phyloP scores from a whole-genome alignment of 2,888 invertebrate species.

The Drosophila dives region DNA sequence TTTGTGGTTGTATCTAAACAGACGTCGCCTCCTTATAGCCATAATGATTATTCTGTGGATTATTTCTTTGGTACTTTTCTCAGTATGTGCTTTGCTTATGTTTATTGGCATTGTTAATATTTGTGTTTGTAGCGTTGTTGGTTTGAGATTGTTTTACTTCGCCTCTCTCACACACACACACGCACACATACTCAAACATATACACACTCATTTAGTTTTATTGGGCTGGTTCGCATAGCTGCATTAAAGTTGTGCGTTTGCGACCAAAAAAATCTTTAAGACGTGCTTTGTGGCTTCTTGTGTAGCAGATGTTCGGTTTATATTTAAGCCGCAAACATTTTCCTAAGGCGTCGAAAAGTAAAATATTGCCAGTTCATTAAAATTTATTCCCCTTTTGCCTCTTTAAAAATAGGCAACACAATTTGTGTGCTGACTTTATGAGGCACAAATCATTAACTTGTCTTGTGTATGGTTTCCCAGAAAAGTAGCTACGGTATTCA shows the following conservation, averaged over 20 bases:
- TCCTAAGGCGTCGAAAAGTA: conserved; percentile 23
- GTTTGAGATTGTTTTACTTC: conserved; percentile 29
- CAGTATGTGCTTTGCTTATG: conserved; percentile 55
- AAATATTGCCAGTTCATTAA: conserved; percentile 34
- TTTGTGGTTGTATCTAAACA: conserved; percentile 30
- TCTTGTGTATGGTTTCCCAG: not conserved
- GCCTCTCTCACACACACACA: conserved; percentile 40
- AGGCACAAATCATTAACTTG: conserved; percentile 22
- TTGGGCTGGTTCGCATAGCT: conserved; percentile 25
- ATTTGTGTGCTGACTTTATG: conserved; percentile 18
- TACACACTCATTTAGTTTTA: conserved; percentile 52
- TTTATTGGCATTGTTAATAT: conserved; percentile 78
- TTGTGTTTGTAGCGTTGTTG: conserved; percentile 68
- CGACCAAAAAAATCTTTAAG: conserved; percentile 34
- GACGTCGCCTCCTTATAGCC: conserved; percentile 57
- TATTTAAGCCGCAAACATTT: conserved; percentile 21
- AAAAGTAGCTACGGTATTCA: not conserved
- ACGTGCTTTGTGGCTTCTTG: conserved; percentile 26
- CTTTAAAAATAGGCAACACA: not conserved
- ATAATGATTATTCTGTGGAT: conserved; percentile 78
- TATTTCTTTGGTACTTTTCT: conserved; percentile 56
- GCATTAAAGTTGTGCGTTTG: conserved; percentile 24
- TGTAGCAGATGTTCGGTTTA: conserved; percentile 25
- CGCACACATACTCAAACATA: conserved; percentile 1
- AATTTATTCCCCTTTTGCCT: not conserved